Evolutionary conservation across 2,797 vertebrate species (phyloP), one percentile per base, ranked within the genome.

Genomic region (Fistularia commersonii): DNA sequence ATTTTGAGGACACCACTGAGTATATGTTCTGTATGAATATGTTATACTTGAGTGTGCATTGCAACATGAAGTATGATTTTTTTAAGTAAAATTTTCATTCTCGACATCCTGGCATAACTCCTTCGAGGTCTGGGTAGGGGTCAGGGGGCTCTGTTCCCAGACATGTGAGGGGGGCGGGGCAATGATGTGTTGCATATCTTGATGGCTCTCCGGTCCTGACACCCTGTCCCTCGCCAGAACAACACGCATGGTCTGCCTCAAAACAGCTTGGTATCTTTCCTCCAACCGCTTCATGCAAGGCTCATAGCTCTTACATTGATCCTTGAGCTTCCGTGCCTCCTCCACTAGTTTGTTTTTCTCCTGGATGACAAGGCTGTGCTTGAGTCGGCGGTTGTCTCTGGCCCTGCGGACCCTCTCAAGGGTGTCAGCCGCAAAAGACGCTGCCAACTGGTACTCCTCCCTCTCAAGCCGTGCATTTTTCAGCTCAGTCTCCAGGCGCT

Each of bases 291-390:
- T 91, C 8, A 96, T 52, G 8, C 79, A 69, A 3, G 90, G 87
- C 54, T 94, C 92, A 38, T 90, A 91, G 1, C 84, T 86, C 38
- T 85, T 80, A 72, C 94, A 93, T 77, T 93, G 92, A 34, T 76
- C 55, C 77, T 91, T 94, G 39, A 98, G 80, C 62, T 88, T 93
- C 72, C 87, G 93, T 8, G 95, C 85, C 46, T 94, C 93, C 77
- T 80, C 83, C 32, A 91, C 79, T 13, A 99, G 85, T 41, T 70
- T 83, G 66, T 87, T 90, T 66, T 90, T 96, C 81, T 98, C 94
- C 76, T 95, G 93, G 8, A 89, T 52, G 2, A 92, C 75, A 31
- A 89, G 89, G 10, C 85, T 91, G 31, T 95, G 92, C 41, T 90
- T 90, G 90, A 94, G 82, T 39, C 87, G 85, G 61, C 95, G 92